Base-by-base conservation (phyloP, 2,797 vertebrate species). In the Coccyzus lansbergi region DNA sequence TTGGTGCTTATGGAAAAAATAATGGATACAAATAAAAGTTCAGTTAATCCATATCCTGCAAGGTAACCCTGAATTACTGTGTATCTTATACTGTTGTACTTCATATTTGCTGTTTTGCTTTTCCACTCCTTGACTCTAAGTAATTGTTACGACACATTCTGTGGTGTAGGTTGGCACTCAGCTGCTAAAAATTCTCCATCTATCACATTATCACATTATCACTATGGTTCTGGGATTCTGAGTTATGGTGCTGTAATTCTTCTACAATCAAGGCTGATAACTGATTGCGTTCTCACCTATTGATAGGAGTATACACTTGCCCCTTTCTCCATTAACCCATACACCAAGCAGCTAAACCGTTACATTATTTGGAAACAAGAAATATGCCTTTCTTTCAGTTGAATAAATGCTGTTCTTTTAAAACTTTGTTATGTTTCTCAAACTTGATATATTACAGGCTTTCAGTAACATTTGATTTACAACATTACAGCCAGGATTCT, bases 391-490 rank as follows among this genome's bases (percentile, higher is more conserved):
- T 81, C 42, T 62, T 36, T 63, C n/a, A 46, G 60, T 21, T 38
- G 71, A 82, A 72, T 31, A 74, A 91, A 81, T 31, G 4, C 5
- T n/a, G 8, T 52, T 29, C 21, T 48, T 48, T 48, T 10, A 48
- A 48, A 48, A 48, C 48, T 22, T 11, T 48, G 44, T 86, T 80
- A 88, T 85, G 75, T 68, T 86, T 29, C 71, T 94, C 84, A 40
- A 94, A 85, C 42, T 78, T 90, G 49, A 85, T 82, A 21, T 72
- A 92, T 90, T 84, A 38, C 22, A 92, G 33, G 31, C 28, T 28
- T 83, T 92, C 78, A 77, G n/a, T 12, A 64, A 17, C 36, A 71
- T 83, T 85, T 93, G 75, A 94, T 95, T 95, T 96, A 95, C 58
- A 90, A 9, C 21, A 68, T 58, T 78, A 70, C 36, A 84, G 52